Base-by-base conservation (phyloP, 2,113 vertebrate genomes). In the Lanius collurio region DNA sequence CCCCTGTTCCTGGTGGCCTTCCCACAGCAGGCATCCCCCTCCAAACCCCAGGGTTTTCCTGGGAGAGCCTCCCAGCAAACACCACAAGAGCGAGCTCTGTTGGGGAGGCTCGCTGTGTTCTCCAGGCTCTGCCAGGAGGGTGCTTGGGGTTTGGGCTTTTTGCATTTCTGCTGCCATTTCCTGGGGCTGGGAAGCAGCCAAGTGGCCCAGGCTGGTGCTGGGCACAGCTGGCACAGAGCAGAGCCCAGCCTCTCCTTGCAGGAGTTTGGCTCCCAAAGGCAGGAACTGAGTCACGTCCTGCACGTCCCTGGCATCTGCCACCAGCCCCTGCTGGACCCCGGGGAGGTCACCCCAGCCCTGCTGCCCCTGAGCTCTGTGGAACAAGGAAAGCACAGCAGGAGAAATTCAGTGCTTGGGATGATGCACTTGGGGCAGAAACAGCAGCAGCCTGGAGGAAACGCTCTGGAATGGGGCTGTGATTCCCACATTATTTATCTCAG, bases 51-150 rank as follows among this genome's bases (percentile, higher is more conserved):
- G 28, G 3, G 46, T 30, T 83, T 21, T 75, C 19, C 75, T 53
- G 44, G 57, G 39, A 35, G 24, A 89, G 33, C 87, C 39, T 21
- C 76, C 1, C 5, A 15, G 50, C n/a, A n/a, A n/a, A 22, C 70
- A 10, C 70, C 39, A 3, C 4, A 26, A 6, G 6, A 26, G 35
- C 0, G 0, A 31, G 24, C 0, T 17, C 4, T n/a, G 1, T 5
- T 3, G 1, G 33, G 69, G 17, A 14, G 4, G 11, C 33, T 33
- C 33, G 2, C 53, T 5, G 10, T 3, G 1, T 1, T 21, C 83
- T 35, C 60, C 71, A 28, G 65, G 63, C 15, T 2, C 35, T 19
- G 16, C 12, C 15, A 33, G 42, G 4, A 10, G 80, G 30, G 33
- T 22, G 63, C 3, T 26, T 18, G 12, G 46, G 31, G 18, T 14